Base-by-base conservation (phyloP, 2,888 invertebrate species). In the Luperina testacea region DNA sequence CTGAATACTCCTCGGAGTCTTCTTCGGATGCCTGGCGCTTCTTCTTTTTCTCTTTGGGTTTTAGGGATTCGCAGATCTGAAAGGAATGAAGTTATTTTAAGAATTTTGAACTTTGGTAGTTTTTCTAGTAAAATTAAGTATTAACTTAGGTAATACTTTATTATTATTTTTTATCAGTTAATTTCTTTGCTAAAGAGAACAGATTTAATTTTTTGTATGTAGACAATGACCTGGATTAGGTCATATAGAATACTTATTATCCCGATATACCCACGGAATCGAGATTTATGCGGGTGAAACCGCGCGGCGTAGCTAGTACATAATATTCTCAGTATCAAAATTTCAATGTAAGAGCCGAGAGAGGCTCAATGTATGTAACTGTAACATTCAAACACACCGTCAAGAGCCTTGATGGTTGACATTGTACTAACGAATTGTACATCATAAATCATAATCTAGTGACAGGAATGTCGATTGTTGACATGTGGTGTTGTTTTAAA, bases 31-130 rank as follows among this genome's bases (percentile, higher is more conserved):
- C 89, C 2, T 90, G 92, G 27, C 95, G 94, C 84, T 95, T 95
- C 88, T 93, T 96, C 87, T 83, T 88, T 82, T 93, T 96, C 87
- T 83, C 88, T 82, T 94, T 95, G 0, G 95, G 92, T 87, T 96
- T 97, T 0, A 99, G 95, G 78, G 98, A 97, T 95, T 99, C 98
- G 92, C 99, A 99, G 90, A 99, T 99, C 99, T 99, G 91, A 0
- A 86, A 68, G 0, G 13, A 63, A 6, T 13, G 1, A 51, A 5
- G 1, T 15, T 15, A 17, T 15, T 24, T 57, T 20, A 17, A 64
- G 24, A 24, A 57, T 32, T 27, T 1, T 17, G 17, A 38, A 6
- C 1, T 53, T 0, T 17, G 6, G n/a, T 20, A 8, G n/a, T 9
- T 51, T 38, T 24, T 5, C 0, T 59, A 2, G 6, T 4, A 4